Base-by-base conservation (phyloP, 2,888 invertebrate genomes). In the Meandrusa payeni region DNA sequence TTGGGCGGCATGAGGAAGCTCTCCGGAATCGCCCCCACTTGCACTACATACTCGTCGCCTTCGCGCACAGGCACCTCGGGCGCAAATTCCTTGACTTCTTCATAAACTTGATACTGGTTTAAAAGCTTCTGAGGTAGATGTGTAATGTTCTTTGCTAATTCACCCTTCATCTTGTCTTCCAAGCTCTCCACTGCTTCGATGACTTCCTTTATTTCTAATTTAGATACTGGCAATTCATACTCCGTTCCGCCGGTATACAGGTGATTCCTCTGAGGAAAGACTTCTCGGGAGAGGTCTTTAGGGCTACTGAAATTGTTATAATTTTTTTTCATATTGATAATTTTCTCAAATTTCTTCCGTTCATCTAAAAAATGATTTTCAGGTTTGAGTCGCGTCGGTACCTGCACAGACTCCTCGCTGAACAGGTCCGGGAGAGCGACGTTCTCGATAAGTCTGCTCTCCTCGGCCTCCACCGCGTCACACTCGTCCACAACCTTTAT, bases 401-500 rank as follows among this genome's bases (percentile, higher is more conserved):
- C 92, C 72, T 90, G 89, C 61, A 92, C 89, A 36, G 94, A 93
- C 56, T 89, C 89, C 62, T 88, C 83, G 39, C 73, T 73, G 9
- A 63, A 64, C 40, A 81, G 67, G 50, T 83, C 69, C 6, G 81
- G 76, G 2, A 78, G 74, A 1, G 74, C 64, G 2, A 83, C 59
- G 2, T 71, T 72, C 51, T 89, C 81, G 2, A 83, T 76, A 52
- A 85, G 73, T 6, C 79, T 83, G 56, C 87, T 89, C 37, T 90
- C 88, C 61, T 90, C 90, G 11, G 88, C 91, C 29, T 89, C 88
- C 1, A 76, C 69, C 43, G 70, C 75, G 52, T 95, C 94, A 64
- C 96, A 97, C 29, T 90, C 89, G 72, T 98, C 97, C 51, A 94
- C 88, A 1, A 98, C 96, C 74, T 95, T 93, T 60, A 98, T 97